Percentiles rank a stretch among this genome's conserved stretches.
Evolutionary conservation across 2,888 invertebrate species (phyloP).

Genomic region (Priocnemis perturbator): DNA sequence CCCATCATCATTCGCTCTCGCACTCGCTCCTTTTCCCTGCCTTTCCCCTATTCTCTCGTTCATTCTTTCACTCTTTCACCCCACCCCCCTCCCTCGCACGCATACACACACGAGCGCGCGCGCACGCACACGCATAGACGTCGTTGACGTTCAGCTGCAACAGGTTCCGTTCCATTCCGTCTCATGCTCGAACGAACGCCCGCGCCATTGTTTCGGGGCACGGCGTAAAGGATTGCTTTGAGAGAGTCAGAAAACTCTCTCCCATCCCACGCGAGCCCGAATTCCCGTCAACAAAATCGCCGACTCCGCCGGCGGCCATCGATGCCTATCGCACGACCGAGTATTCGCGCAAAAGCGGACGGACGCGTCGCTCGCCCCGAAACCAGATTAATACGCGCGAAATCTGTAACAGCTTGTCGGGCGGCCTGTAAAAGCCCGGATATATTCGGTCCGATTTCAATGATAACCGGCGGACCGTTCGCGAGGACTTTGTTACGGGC

Average conservation of each 20-base stretch:
- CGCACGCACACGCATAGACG: no score
- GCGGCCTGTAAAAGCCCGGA: not conserved
- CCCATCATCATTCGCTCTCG: not conserved
- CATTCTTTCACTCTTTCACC: constrained; percentile 24
- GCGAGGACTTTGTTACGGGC: no score
- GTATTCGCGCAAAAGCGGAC: no score
- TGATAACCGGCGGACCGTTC: no score
- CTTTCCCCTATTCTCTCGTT: constrained; percentile 27
- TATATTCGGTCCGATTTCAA: no score
- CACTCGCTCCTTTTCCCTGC: not conserved
- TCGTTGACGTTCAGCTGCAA: constrained; percentile 49
- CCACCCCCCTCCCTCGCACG: not conserved
- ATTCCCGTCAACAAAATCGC: constrained; percentile 19
- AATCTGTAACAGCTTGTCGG: not conserved
- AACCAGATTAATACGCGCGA: constrained; percentile 39
- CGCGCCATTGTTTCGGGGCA: constrained; percentile 52
- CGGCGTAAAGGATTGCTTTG: constrained; percentile 52
- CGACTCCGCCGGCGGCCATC: constrained; percentile 23
- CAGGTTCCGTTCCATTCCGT: constrained; percentile 55
- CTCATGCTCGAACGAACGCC: constrained; percentile 45
- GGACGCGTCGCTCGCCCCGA: constrained; percentile 23
- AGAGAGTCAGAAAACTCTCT: constrained; percentile 35
- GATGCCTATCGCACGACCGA: constrained; percentile 12
- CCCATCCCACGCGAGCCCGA: constrained; percentile 6
- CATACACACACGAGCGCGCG: no score